Evolutionary conservation across 2,113 vertebrate genomes (phyloP).

Genomic region (Eulemur macaco): DNA sequence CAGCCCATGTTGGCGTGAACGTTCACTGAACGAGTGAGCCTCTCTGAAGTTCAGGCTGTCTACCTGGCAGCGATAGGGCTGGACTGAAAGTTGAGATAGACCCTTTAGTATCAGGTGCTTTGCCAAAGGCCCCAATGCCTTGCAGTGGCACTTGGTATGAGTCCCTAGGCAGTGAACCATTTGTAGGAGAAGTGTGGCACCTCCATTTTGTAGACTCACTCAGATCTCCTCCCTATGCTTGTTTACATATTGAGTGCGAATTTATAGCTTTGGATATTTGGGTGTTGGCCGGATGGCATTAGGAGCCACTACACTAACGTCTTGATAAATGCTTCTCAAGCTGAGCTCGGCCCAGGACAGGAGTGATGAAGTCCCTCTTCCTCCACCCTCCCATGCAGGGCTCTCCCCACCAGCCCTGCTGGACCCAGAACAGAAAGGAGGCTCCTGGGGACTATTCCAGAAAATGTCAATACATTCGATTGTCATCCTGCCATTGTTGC

Average conservation of each 20-base stretch:
- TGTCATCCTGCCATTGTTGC: fast-evolving
- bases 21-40: background rate
- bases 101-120: background rate
- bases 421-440: background rate
- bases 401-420: background rate
- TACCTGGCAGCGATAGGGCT: background rate
- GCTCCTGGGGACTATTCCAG: background rate
- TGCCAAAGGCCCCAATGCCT: too few relatives aligned
- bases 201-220: fast-evolving
- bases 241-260: fast-evolving
- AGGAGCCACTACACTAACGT: fast-evolving
- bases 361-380: background rate
- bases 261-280: fast-evolving
- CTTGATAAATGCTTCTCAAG: background rate
- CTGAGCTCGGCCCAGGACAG: slow-evolving; percentile 70
- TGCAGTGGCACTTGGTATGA: fast-evolving
- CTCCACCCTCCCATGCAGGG: background rate
- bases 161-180: too few relatives aligned
- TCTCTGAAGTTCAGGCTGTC: background rate
- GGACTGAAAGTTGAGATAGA: background rate
- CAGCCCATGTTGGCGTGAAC: background rate
- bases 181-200: fast-evolving
- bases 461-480: background rate
- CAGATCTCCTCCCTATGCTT: fast-evolving
- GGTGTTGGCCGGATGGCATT: fast-evolving